Percentiles rank a stretch among this genome's conserved stretches.
These are phyloP conservation scores for Campopleginae sp. DNA, from an alignment of 2,888 invertebrate species.

Conservation along the genomic window DNA sequence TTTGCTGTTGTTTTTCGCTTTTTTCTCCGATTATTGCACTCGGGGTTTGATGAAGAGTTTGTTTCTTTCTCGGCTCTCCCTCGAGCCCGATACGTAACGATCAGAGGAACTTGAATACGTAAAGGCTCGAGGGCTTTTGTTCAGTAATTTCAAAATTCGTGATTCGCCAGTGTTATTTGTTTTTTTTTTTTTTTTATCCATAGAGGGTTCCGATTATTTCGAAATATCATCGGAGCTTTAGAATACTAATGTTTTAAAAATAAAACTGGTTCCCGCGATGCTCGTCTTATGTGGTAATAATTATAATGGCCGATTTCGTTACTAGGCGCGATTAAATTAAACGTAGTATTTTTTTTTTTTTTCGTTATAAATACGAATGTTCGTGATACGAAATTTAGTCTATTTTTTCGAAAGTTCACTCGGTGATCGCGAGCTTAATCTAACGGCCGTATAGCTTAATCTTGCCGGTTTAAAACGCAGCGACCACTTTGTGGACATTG, in stretches of 20 bases:
- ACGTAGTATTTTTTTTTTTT: constrained; percentile 19
- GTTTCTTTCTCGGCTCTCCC: background rate
- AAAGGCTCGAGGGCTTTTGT: background rate
- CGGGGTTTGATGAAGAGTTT: constrained; percentile 11
- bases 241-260: no score
- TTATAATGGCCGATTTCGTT: constrained; percentile 56
- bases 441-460: constrained; percentile 18
- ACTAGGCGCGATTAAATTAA: constrained; percentile 45
- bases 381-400: constrained; percentile 3
- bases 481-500: constrained; percentile 17
- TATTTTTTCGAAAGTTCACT: constrained; percentile 16
- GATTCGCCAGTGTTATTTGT: background rate
- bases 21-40: constrained; percentile 48
- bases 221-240: no score
- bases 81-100: constrained; percentile 22
- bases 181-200: background rate
- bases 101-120: constrained; percentile 28
- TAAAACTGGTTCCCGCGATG: background rate
- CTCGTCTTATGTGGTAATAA: constrained; percentile 29
- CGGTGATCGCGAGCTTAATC: constrained; percentile 7
- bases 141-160: constrained; percentile 32
- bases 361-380: constrained; percentile 6
- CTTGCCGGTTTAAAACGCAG: constrained; percentile 52
- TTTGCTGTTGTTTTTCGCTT: background rate
- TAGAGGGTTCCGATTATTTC: no score